These are phyloP conservation scores for Lophotriccus pileatus DNA, from an alignment of 2,797 vertebrate species.

Conservation along the genomic window DNA sequence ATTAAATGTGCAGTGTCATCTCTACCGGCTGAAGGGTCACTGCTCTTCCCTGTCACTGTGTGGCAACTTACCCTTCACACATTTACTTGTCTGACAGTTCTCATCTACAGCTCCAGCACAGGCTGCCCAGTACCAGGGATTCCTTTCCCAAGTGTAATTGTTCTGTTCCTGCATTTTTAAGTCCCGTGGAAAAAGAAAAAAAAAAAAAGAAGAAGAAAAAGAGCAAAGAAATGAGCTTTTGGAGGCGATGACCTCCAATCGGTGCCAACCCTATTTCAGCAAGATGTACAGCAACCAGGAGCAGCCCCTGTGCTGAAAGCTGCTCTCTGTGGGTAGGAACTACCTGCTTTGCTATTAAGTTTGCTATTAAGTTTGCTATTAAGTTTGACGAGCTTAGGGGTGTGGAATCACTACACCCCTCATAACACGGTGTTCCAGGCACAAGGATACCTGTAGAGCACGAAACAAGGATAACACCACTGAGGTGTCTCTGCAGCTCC, in stretches of 20 bases:
- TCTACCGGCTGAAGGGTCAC: not conserved
- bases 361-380: not conserved
- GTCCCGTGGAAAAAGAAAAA: fast-evolving
- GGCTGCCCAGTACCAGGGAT: not conserved
- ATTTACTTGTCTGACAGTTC: not conserved
- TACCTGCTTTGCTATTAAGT: not conserved
- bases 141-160: not conserved
- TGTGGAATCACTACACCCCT: not conserved
- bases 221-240: not conserved
- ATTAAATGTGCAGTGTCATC: not conserved
- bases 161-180: not conserved
- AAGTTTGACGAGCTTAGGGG: not conserved
- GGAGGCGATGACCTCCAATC: not conserved
- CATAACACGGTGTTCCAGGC: not conserved
- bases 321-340: not conserved
- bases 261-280: not conserved
- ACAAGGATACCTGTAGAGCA: not conserved
- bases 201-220: too few relatives aligned
- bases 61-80: not conserved
- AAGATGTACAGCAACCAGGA: not conserved
- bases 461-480: fast-evolving
- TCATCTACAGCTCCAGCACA: not conserved
- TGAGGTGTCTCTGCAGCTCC: not conserved
- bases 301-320: not conserved
- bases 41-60: not conserved